Percentiles rank a stretch among this genome's conserved stretches.
Evolutionary conservation across 2,113 vertebrate species (phyloP).

Genomic region (Picathartes gymnocephalus): DNA sequence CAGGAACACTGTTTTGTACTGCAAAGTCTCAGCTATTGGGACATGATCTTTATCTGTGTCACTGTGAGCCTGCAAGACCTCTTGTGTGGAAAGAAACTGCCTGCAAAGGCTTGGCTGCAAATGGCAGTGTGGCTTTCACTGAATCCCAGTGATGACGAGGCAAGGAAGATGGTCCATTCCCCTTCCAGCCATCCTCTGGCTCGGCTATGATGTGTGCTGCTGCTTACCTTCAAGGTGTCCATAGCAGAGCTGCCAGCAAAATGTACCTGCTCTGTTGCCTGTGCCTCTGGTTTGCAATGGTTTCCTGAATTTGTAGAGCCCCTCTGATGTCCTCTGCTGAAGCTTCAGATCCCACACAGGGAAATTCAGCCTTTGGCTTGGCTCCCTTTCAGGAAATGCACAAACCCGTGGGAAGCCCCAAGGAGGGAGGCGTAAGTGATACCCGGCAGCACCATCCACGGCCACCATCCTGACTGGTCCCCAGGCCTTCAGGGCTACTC

Average conservation of each 20-base stretch:
- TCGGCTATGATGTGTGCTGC: fast-evolving
- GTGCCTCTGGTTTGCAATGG: neutral
- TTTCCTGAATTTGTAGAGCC: neutral
- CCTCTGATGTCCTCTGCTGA: neutral
- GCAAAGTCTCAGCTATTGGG: neutral
- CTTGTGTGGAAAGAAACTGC: neutral
- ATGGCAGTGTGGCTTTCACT: neutral
- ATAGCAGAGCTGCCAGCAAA: neutral
- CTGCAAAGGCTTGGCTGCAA: neutral
- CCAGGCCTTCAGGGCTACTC: neutral
- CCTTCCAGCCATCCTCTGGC: neutral
- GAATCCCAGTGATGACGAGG: neutral
- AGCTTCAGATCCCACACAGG: neutral
- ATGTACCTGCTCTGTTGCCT: neutral
- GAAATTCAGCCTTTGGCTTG: neutral
- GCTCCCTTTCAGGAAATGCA: neutral
- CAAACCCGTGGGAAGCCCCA: neutral
- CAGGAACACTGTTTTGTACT: neutral
- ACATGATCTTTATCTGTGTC: neutral
- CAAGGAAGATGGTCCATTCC: neutral
- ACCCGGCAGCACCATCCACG: fast-evolving
- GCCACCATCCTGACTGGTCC: too few species aligned
- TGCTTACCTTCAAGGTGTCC: neutral
- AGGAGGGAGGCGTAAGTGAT: neutral
- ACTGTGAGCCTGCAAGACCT: neutral